Evolutionary conservation across 1,140 invertebrate species (phyloP).

Genomic region (Drosophila albomicans): DNA sequence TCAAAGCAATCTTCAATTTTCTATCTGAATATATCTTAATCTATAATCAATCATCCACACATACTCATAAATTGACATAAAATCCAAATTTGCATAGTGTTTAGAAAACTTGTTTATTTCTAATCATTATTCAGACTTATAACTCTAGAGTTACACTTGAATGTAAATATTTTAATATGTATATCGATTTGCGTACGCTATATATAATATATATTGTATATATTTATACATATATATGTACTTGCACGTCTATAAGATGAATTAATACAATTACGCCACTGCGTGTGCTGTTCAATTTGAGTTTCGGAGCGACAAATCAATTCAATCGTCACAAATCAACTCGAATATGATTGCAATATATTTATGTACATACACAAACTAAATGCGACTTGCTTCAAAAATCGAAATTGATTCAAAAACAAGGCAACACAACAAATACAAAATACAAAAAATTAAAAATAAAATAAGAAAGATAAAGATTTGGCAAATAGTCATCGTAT

Average conservation of each 20-base stretch:
- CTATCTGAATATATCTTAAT: too few species aligned
- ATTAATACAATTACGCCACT: constrained; percentile 19
- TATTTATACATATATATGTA: constrained; percentile 24
- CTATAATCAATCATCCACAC: too few species aligned
- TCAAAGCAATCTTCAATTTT: too few species aligned
- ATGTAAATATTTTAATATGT: constrained; percentile 40
- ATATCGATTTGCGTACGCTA: constrained; percentile 19
- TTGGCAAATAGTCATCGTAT: constrained; percentile 22
- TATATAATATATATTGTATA: constrained; percentile 31
- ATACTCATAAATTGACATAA: neutral
- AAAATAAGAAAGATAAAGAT: neutral
- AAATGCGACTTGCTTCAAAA: neutral
- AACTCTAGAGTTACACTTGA: constrained; percentile 78
- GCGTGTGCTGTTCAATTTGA: constrained; percentile 9
- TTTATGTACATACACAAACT: neutral
- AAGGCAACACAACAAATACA: neutral
- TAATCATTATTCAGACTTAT: constrained; percentile 79
- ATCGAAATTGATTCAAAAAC: constrained; percentile 4
- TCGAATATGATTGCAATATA: neutral
- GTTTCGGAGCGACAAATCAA: neutral
- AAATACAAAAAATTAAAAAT: constrained; percentile 3
- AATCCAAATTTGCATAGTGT: constrained; percentile 3
- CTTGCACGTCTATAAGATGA: constrained; percentile 42
- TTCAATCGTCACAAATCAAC: neutral
- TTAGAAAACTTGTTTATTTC: constrained; percentile 63